These are phyloP conservation scores for Petrocephalus zakoni DNA, from an alignment of 2,113 vertebrate genomes.

Conservation along the genomic window DNA sequence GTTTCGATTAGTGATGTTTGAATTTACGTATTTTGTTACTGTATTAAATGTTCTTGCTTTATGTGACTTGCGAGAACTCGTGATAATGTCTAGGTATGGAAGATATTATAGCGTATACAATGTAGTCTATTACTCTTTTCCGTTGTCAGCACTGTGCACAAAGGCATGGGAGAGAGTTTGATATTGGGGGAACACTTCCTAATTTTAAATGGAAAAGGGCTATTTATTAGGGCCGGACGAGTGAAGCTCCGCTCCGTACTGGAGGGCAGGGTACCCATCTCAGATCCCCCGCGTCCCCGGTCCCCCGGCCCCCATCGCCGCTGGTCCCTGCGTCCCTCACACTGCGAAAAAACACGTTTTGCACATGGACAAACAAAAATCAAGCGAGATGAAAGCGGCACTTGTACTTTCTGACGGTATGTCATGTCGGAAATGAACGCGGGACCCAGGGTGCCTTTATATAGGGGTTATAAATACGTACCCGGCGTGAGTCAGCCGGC, in stretches of 20 bases:
- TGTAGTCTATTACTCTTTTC: background rate
- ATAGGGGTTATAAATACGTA: constrained; percentile 31
- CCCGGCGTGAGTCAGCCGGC: constrained; percentile 45
- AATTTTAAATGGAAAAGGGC: background rate
- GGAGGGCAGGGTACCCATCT: too few relatives aligned
- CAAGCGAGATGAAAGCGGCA: background rate
- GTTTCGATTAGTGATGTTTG: background rate
- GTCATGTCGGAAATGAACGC: background rate
- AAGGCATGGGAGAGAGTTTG: background rate
- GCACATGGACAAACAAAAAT: too few relatives aligned
- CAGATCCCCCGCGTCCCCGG: too few relatives aligned
- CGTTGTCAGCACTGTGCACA: background rate
- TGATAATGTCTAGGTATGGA: background rate
- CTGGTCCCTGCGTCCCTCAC: too few relatives aligned
- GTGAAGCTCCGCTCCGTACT: background rate
- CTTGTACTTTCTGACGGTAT: background rate
- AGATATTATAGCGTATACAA: background rate
- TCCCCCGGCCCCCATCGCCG: too few relatives aligned
- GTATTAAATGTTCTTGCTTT: background rate
- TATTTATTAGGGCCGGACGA: background rate
- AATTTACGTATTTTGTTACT: background rate
- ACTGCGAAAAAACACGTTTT: too few relatives aligned
- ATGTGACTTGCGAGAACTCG: background rate
- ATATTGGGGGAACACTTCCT: background rate
- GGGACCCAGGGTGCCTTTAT: background rate